Conservation (phyloP, 1,140 invertebrate species). For the Idris sp. region DNA sequence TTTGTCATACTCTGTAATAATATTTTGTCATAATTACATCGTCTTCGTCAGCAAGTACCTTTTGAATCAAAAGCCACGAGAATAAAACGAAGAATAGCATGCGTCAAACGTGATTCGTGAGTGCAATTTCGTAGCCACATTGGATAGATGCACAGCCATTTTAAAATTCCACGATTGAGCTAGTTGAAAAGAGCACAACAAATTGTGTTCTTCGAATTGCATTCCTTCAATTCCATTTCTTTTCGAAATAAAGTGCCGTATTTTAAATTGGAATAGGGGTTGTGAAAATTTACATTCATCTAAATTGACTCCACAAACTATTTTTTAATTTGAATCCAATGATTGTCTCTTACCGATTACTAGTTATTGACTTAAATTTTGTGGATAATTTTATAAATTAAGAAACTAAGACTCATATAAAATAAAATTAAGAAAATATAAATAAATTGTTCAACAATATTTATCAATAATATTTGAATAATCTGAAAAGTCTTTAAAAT, state of each 20-base stretch:
- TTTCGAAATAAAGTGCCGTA: constrained; percentile 27
- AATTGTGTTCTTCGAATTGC: constrained; percentile 43
- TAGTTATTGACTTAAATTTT: too few species aligned
- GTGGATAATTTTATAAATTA: too few species aligned
- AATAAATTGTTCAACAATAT: too few species aligned
- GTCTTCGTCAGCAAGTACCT: constrained; percentile 37
- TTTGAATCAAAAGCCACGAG: constrained; percentile 48
- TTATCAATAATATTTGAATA: too few species aligned
- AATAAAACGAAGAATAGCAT: constrained; percentile 52
- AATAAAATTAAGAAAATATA: too few species aligned
- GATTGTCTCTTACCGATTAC: too few species aligned
- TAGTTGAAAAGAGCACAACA: constrained; percentile 48
- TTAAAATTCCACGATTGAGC: constrained; percentile 46
- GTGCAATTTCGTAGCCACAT: constrained; percentile 52
- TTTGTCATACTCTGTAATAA: constrained; percentile 50
- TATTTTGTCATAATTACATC: constrained; percentile 51
- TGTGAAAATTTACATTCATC: constrained; percentile 11
- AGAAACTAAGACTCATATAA: too few species aligned
- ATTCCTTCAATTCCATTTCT: constrained; percentile 40
- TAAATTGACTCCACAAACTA: constrained; percentile 4
- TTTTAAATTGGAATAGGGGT: constrained; percentile 12
- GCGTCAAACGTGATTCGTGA: constrained; percentile 55
- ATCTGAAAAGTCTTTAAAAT: too few species aligned
- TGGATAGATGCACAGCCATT: constrained; percentile 51
- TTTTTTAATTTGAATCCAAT: too few species aligned